Percentiles rank a stretch among this genome's conserved stretches.
Evolutionary conservation across 2,888 invertebrate genomes (phyloP).

Genomic region (Flexamia atlantica): DNA sequence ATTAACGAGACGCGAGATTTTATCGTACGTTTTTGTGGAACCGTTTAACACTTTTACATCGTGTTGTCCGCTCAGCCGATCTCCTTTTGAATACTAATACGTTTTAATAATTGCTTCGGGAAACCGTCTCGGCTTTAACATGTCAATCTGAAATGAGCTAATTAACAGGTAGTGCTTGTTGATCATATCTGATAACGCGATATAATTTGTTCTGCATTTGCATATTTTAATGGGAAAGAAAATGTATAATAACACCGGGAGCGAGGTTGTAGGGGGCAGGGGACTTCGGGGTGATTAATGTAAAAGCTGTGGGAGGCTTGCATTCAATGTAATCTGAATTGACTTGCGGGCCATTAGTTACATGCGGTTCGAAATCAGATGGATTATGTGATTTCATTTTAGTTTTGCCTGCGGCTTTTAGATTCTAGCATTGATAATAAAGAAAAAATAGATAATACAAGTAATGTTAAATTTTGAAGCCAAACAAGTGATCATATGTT

Average conservation of each 20-base stretch:
- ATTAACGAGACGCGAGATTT: slow-evolving; percentile 31
- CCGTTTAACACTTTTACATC: slow-evolving; percentile 40
- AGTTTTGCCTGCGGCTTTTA: no score
- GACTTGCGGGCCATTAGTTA: background rate
- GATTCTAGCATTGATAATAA: no score
- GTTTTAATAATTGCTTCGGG: slow-evolving; percentile 23
- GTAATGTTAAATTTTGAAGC: no score
- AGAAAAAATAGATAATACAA: no score
- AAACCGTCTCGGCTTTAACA: slow-evolving; percentile 19
- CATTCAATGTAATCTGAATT: background rate
- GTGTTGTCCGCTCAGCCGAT: background rate
- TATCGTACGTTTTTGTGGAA: slow-evolving; percentile 21
- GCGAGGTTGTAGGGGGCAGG: background rate
- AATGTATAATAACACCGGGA: background rate
- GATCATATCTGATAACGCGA: slow-evolving; percentile 18
- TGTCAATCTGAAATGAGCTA: slow-evolving; percentile 34
- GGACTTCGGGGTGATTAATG: background rate
- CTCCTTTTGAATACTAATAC: slow-evolving; percentile 36
- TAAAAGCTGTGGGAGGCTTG: background rate
- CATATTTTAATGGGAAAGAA: slow-evolving; percentile 20
- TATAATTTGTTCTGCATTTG: slow-evolving; percentile 33
- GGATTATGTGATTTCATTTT: background rate
- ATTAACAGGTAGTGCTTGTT: slow-evolving; percentile 32
- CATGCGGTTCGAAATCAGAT: background rate
- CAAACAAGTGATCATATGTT: no score